Evolutionary conservation across 1,140 invertebrate genomes (phyloP).

Genomic region (Chrysoperla carnea): DNA sequence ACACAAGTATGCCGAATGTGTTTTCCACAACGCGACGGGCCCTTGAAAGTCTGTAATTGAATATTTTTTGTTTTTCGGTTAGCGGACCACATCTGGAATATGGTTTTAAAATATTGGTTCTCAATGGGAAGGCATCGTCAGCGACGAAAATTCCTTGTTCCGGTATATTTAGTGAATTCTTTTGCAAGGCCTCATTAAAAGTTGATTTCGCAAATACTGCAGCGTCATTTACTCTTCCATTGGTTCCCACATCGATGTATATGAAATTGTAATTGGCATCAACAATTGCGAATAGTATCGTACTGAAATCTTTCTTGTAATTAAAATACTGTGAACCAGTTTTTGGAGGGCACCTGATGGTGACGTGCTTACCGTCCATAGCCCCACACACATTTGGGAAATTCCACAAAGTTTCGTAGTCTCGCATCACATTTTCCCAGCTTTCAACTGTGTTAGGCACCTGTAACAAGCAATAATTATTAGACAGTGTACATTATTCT

Average conservation of each 20-base stretch:
- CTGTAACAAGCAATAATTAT: background rate
- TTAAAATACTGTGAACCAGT: slow-evolving; percentile 20
- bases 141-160: slow-evolving; percentile 10
- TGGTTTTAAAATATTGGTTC: slow-evolving; percentile 19
- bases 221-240: slow-evolving; percentile 18
- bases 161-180: slow-evolving; percentile 5
- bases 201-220: slow-evolving; percentile 13
- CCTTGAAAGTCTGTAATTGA: slow-evolving; percentile 17
- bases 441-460: background rate
- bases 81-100: slow-evolving; percentile 13
- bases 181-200: slow-evolving; percentile 9
- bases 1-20: slow-evolving; percentile 4
- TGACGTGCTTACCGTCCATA: slow-evolving; percentile 21
- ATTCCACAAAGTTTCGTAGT: slow-evolving; percentile 11
- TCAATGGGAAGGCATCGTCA: slow-evolving; percentile 16
- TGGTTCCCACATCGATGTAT: slow-evolving; percentile 15
- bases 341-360: slow-evolving; percentile 11
- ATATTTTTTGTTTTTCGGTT: slow-evolving; percentile 12
- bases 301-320: slow-evolving; percentile 20
- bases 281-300: slow-evolving; percentile 19
- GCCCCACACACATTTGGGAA: slow-evolving; percentile 25
- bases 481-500: background rate
- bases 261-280: slow-evolving; percentile 23
- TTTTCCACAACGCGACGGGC: slow-evolving; percentile 22
- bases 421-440: background rate